phyloP scores from a whole-genome alignment of 2,888 invertebrate species.

The Lepidocyrtinus sp. region DNA sequence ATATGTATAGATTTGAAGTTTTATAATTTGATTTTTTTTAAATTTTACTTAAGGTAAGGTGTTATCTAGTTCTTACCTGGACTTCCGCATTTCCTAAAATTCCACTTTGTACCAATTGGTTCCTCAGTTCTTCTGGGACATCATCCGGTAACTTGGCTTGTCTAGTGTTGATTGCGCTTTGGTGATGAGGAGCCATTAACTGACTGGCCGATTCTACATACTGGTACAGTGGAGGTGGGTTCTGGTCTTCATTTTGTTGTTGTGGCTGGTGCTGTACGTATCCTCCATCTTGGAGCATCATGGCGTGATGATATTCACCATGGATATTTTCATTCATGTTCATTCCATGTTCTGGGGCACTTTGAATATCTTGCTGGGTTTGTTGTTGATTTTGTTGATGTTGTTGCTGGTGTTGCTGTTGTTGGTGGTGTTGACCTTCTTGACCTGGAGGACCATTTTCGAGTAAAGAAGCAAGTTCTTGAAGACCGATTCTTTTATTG shows the following conservation, averaged over 20 bases:
- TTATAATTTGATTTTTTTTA: neutral
- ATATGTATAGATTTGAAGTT: neutral
- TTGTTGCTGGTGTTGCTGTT: constrained; percentile 43
- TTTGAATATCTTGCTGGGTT: constrained; percentile 18
- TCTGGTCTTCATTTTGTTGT: constrained; percentile 23
- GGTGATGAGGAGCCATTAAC: constrained; percentile 71
- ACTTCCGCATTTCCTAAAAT: constrained; percentile 91
- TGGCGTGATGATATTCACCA: constrained; percentile 30
- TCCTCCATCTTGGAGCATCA: constrained; percentile 3
- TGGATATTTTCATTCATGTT: constrained; percentile 24
- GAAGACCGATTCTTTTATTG: constrained; percentile 66
- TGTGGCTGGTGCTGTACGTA: constrained; percentile 18
- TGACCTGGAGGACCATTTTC: constrained; percentile 23
- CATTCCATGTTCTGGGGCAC: neutral
- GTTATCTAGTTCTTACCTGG: constrained; percentile 75
- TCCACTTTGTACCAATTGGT: constrained; percentile 87
- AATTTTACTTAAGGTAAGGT: neutral
- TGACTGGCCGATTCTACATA: constrained; percentile 70
- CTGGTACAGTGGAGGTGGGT: constrained; percentile 47
- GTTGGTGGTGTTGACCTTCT: constrained; percentile 7
- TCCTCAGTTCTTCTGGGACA: constrained; percentile 88
- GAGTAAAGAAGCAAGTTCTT: constrained; percentile 54
- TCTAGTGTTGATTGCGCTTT: constrained; percentile 69
- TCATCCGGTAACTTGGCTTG: constrained; percentile 80
- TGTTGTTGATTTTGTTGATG: constrained; percentile 25